Percentiles rank a stretch among this genome's conserved stretches.
Conservation (phyloP, 2,113 vertebrate genomes). For the Tachuris rubrigastra region DNA sequence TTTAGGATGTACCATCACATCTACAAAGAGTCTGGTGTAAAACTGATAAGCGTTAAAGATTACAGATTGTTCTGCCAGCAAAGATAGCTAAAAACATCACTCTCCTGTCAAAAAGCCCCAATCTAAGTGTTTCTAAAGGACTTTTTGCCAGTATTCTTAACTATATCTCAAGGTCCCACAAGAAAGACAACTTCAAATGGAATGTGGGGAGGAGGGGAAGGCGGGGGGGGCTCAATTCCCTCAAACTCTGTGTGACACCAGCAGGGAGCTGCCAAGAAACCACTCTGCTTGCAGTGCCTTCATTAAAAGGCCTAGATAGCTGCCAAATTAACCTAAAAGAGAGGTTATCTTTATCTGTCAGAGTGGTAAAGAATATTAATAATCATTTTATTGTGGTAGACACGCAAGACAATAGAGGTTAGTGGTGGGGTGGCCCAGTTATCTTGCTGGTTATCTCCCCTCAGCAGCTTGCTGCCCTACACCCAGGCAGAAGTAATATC, state of each 20-base stretch:
- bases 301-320: background rate
- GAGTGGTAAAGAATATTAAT: slow-evolving; percentile 24
- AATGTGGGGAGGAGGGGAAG: background rate
- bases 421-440: background rate
- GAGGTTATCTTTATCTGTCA: slow-evolving; percentile 11
- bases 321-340: slow-evolving; percentile 41
- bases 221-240: background rate
- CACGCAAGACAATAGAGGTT: background rate
- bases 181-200: background rate
- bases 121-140: background rate
- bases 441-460: background rate
- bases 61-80: background rate
- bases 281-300: background rate
- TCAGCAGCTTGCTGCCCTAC: background rate
- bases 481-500: background rate
- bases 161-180: background rate
- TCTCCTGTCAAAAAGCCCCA: background rate
- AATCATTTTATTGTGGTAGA: slow-evolving; percentile 17
- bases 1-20: background rate
- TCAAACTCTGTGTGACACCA: background rate
- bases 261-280: background rate
- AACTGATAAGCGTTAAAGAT: background rate
- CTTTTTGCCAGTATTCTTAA: background rate
- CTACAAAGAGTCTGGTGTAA: background rate
- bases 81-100: background rate